Base-by-base conservation (phyloP, 2,113 vertebrate species). In the Willisornis vidua region DNA sequence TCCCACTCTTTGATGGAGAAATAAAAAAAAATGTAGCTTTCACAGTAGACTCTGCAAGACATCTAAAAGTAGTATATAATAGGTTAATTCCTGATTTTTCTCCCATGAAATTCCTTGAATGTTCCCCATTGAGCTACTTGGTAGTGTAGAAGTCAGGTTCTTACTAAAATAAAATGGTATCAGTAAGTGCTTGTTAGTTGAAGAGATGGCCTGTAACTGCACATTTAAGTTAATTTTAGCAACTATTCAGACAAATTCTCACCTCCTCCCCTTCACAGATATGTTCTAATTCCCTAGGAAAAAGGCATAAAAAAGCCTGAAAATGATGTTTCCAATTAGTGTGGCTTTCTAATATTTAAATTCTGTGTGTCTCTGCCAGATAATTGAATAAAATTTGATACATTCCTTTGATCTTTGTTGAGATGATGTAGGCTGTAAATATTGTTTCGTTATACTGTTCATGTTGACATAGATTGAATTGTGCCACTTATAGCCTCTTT, bases 191-290 rank as follows among this genome's bases (percentile, higher is more conserved):
- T 90, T 95, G 82, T 96, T 95, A 90, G 59, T 72, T 86, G 76
- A 93, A 90, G 93, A 93, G 85, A 81, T 84, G 76, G 83, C 90
- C 85, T 93, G 57, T 89, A 95, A 90, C 85, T 81, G 49, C 75
- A 92, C 76, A 92, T 92, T 95, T 86, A 59, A 86, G 93, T 88
- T 94, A 92, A 95, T 95, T 96, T 96, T 96, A 95, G 87, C 63
- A 96, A 78, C 83, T 67, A 92, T 87, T 89, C 87, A 95, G 74
- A 83, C 46, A 96, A 87, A 91, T 96, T 96, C 78, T 91, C 89
- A 95, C 87, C 77, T 93, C 70, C 87, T 89, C 46, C 76, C 85
- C 31, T 86, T 93, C 76, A 92, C 48, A 72, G 83, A 88, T 81
- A 92, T 68, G 49, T 93, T 93, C 80, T 93, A 93, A 88, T 93